Base-by-base conservation (phyloP, 2,113 vertebrate species). In the Cyanoderma ruficeps region DNA sequence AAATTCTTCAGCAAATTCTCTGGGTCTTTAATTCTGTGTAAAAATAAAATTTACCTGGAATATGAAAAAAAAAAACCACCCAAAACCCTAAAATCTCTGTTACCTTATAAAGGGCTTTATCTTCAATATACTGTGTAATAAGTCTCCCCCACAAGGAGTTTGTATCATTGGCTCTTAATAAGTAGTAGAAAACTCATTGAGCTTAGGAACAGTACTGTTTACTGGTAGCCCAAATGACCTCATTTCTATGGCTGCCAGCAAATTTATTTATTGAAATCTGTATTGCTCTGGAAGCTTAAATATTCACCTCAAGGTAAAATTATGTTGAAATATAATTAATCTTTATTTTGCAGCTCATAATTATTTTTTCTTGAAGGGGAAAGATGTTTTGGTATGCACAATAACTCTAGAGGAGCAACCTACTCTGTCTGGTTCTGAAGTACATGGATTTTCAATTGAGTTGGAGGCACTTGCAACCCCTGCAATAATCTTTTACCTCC, bases 261-360 rank as follows among this genome's bases (percentile, higher is more conserved):
- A 72, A 95, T 88, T 72, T 96, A 82, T 92, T 95, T 93, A 88
- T 83, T 89, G 83, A 75, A 96, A 84, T 41, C 59, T 85, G 63
- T 39, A 82, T 81, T 78, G 18, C 33, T 87, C 60, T 87, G 81
- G 25, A 57, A 87, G 83, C 60, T 92, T 94, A 89, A 95, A 96
- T 94, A 78, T 52, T 88, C 50, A 79, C 88, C 88, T 96, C 91
- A 83, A 96, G 93, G 91, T 94, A 96, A 94, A 91, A 69, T 93
- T 93, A 87, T 78, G 56, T 94, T 94, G 94, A 96, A 94, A 94
- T 89, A 95, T 82, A 96, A 97, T 96, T 97, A 97, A 96, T 88
- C 60, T 79, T 83, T 96, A 96, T n/a, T 56, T 57, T n/a, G 9
- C 56, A 86, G 49, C 24, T 93, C 57, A 56, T 91, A 91, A 95